Percentiles rank a stretch among this genome's conserved stretches.
phyloP scores from a whole-genome alignment of 2,113 vertebrate genomes.

The Marmota monax region DNA sequence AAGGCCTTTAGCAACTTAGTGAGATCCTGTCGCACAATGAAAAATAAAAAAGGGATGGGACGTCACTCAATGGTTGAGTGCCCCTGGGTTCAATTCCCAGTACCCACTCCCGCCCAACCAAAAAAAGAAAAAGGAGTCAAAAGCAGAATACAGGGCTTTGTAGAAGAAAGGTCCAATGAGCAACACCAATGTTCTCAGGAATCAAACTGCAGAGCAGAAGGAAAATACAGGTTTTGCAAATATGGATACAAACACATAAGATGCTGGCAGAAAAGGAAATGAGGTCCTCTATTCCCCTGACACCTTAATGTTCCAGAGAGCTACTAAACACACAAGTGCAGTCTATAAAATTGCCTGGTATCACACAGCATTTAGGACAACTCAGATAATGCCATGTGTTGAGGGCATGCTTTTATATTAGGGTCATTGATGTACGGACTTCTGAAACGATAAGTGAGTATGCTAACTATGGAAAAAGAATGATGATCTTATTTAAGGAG shows the following conservation, averaged over 20 bases:
- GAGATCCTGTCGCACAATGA: no score
- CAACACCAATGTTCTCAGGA: not conserved
- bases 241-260: not conserved
- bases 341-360: not conserved
- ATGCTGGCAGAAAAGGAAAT: not conserved
- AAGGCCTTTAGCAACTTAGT: no score
- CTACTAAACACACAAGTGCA: fast-evolving
- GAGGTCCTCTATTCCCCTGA: not conserved
- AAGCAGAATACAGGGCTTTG: not conserved
- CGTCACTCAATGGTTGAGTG: no score
- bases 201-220: not conserved
- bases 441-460: not conserved
- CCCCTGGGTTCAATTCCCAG: no score
- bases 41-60: no score
- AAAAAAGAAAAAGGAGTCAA: not conserved
- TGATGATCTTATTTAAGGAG: not conserved
- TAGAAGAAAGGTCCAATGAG: not conserved
- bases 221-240: not conserved
- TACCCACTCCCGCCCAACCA: no score
- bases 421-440: not conserved
- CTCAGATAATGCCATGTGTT: not conserved
- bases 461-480: not conserved
- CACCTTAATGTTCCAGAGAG: no score
- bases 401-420: not conserved
- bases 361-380: not conserved